A percentile compares a stretch with the other conserved stretches of the same genome.
phyloP scores from a whole-genome alignment of 2,797 vertebrate genomes.

The Sylvilagus floridanus region DNA sequence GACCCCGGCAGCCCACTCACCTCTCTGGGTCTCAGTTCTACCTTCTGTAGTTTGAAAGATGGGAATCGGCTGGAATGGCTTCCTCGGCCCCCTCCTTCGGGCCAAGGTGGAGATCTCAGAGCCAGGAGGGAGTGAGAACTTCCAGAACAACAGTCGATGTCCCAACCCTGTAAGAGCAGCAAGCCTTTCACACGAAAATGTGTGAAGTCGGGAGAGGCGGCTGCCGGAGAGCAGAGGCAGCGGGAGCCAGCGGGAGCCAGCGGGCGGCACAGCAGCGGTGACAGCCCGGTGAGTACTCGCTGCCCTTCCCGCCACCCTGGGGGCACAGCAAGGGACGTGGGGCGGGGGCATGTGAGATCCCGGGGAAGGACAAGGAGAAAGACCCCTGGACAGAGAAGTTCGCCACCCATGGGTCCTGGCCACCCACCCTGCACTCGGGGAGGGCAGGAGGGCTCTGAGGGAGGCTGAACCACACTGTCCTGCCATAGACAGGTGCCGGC shows the following conservation, averaged over 20 bases:
- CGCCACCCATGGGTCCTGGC: rapidly evolving
- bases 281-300: constrained; percentile 61
- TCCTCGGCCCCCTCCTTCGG: neutral
- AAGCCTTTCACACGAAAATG: constrained; percentile 67
- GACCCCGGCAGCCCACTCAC: neutral
- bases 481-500: neutral
- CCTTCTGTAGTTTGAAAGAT: neutral
- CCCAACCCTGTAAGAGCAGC: constrained; percentile 34
- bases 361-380: neutral
- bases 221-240: constrained; percentile 52
- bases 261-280: rapidly evolving
- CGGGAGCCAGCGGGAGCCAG: neutral
- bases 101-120: neutral
- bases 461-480: neutral
- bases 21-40: neutral
- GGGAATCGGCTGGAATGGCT: neutral
- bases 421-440: neutral
- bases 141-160: neutral
- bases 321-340: rapidly evolving
- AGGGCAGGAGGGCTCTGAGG: neutral
- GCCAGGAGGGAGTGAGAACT: neutral
- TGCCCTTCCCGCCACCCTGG: neutral
- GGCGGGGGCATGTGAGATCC: rapidly evolving
- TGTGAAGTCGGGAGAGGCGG: constrained; percentile 70
- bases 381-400: neutral